Base-by-base conservation (phyloP, 2,888 invertebrate genomes). In the Athripsodes cinereus region DNA sequence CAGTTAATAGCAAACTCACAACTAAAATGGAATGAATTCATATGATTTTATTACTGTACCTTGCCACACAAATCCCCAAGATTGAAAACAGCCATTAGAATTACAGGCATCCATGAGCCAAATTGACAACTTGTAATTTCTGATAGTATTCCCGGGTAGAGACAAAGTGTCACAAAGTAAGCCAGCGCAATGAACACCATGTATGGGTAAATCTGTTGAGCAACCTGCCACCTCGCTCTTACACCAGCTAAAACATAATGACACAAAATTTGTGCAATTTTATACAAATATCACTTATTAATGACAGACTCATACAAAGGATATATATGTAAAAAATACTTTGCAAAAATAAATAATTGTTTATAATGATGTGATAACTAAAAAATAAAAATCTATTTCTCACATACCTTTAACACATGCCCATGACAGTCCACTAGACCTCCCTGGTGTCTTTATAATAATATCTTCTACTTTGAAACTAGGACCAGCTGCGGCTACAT, bases 91-190 rank as follows among this genome's bases (percentile, higher is more conserved):
- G 92, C 87, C 91, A 95, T 94, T 58, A 95, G 80, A 46, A 94
- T 76, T 26, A 95, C 91, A 0, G 95, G 94, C 90, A 94, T 92
- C 94, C 95, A 95, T 1, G 87, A 84, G 16, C 86, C 86, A 44
- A 92, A 83, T 21, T 82, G 82, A 69, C 93, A 94, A 59, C 92
- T 92, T 13, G 86, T 82, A 22, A 95, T 88, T 71, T 95, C 94
- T 0, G 93, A 91, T 57, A 92, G 87, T 52, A 95, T 91, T 53
- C 95, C 95, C 0, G 95, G 95, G 70, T 95, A 95, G 18, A 95
- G 76, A 61, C 90, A 90, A 2, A 95, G 80, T 0, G 95, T 95
- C 0, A 93, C 91, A 69, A 92, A 91, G 71, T 95, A 95, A 1
- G 92, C 92, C 61, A 92, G 74, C 0, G 88, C 89, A 65, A 95